These are phyloP conservation scores for Casuarius casuarius DNA, from an alignment of 2,113 vertebrate genomes.

Conservation along the genomic window DNA sequence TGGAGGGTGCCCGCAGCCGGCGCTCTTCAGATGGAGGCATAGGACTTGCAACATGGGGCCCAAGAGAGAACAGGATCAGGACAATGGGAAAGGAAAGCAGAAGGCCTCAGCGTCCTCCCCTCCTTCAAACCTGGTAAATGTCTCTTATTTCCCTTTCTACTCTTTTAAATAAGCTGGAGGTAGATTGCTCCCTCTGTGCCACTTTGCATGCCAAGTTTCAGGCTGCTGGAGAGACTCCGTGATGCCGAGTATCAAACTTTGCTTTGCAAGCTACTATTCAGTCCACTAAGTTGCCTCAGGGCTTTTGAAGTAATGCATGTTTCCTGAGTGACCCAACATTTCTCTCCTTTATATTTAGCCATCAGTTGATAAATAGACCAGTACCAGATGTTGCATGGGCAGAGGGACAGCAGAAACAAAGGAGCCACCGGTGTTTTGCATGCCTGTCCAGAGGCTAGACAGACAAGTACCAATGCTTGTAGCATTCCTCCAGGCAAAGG, in stretches of 20 bases:
- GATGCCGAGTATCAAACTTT: neutral
- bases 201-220: neutral
- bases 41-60: slow-evolving; percentile 21
- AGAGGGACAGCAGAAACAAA: neutral
- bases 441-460: neutral
- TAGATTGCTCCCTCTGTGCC: neutral
- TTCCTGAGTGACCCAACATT: neutral
- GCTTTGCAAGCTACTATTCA: neutral
- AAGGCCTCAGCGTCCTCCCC: neutral
- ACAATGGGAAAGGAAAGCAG: slow-evolving; percentile 25
- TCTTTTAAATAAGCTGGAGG: neutral
- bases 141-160: neutral
- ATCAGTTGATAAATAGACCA: neutral
- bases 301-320: neutral
- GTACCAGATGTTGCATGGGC: too few relatives aligned
- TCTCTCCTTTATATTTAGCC: neutral
- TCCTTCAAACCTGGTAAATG: slow-evolving; percentile 24
- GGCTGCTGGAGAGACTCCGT: neutral
- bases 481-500: neutral
- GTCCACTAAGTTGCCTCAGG: neutral
- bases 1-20: neutral
- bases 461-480: neutral
- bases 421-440: neutral
- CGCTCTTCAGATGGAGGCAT: neutral
- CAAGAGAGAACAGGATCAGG: neutral